Evolutionary conservation across 1,140 invertebrate species (phyloP).

Genomic region (Drosophila elegans): DNA sequence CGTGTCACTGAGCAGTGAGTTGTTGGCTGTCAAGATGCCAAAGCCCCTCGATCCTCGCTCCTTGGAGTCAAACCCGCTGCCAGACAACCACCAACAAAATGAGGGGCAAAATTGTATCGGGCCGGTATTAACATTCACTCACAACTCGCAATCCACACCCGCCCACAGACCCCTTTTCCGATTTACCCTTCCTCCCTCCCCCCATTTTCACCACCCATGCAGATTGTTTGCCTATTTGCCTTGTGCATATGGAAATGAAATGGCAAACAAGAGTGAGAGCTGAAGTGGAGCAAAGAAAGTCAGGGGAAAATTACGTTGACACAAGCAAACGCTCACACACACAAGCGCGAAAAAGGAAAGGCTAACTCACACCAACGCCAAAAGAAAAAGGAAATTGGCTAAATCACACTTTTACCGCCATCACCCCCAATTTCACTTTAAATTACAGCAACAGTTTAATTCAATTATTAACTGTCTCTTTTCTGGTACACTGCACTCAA

Average conservation of each 20-base stretch:
- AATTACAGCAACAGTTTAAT: conserved; percentile 44
- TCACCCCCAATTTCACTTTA: neutral
- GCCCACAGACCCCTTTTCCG: neutral
- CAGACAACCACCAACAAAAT: conserved; percentile 53
- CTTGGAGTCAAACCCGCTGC: conserved; percentile 36
- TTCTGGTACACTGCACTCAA: conserved; percentile 1
- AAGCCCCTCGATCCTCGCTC: conserved; percentile 19
- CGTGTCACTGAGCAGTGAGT: conserved; percentile 78
- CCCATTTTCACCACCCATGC: neutral
- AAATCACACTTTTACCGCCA: conserved; percentile 4
- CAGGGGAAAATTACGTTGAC: conserved; percentile 77
- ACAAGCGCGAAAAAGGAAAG: conserved; percentile 34
- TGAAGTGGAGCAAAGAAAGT: conserved; percentile 53
- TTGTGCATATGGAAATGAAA: conserved; percentile 80
- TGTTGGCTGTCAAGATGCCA: conserved; percentile 64
- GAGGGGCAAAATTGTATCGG: conserved; percentile 38
- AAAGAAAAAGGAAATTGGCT: conserved; percentile 29
- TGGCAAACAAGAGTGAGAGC: conserved; percentile 65
- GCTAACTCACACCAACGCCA: conserved; percentile 13
- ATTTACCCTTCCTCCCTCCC: conserved; percentile 1
- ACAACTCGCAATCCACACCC: conserved; percentile 15
- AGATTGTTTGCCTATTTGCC: conserved; percentile 78
- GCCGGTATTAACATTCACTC: conserved; percentile 37
- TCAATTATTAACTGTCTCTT: conserved; percentile 39
- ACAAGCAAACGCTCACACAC: conserved; percentile 49